phyloP scores from a whole-genome alignment of 2,113 vertebrate species.

The Rousettus leschenaultii region DNA sequence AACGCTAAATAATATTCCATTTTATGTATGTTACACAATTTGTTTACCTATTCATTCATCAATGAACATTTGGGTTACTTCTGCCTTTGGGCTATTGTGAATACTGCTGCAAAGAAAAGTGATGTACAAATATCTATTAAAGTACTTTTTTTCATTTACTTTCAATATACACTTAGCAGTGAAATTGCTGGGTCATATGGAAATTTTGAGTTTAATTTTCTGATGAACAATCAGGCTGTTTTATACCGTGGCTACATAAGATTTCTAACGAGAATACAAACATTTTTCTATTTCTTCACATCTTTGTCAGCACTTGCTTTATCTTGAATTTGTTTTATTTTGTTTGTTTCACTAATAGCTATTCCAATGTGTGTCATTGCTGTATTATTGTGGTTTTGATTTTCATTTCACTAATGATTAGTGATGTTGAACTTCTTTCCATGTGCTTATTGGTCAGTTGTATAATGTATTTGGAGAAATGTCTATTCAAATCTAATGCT shows the following conservation, averaged over 20 bases:
- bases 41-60: too few species aligned
- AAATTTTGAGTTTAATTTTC: neutral
- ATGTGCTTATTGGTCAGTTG: neutral
- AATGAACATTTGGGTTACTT: neutral
- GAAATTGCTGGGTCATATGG: neutral
- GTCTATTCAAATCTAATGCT: neutral
- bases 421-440: neutral
- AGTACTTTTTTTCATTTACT: neutral
- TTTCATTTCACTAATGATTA: neutral
- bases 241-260: neutral
- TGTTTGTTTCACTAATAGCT: neutral
- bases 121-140: neutral
- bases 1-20: neutral
- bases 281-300: neutral
- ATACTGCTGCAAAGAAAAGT: neutral
- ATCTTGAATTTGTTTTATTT: neutral
- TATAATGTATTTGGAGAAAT: neutral
- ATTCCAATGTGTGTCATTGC: neutral
- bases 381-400: neutral
- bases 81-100: neutral
- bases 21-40: neutral
- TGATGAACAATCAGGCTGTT: neutral
- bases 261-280: neutral
- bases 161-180: neutral
- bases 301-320: neutral